A percentile compares a stretch with the other conserved stretches of the same genome.
Evolutionary conservation across 2,888 invertebrate genomes (phyloP).

Genomic region (Spicauda simplicius): DNA sequence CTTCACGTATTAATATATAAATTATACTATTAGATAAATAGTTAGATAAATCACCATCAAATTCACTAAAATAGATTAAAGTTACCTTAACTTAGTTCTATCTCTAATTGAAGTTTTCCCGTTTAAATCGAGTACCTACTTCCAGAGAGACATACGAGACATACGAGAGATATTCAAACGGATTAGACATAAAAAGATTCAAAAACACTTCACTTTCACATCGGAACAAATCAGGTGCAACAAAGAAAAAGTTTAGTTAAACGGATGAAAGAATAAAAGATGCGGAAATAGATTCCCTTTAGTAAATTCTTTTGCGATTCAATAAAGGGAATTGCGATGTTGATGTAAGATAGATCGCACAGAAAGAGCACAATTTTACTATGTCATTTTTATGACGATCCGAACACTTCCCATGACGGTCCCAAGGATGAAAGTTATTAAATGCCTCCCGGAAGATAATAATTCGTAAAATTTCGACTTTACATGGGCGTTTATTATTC

Average conservation of each 20-base stretch:
- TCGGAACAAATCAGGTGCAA: neutral
- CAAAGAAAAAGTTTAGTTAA: conserved; percentile 19
- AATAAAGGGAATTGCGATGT: too few relatives aligned
- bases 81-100: too few relatives aligned
- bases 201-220: neutral
- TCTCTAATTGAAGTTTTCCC: too few relatives aligned
- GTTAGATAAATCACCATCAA: too few relatives aligned
- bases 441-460: conserved; percentile 24
- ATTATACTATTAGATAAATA: too few relatives aligned
- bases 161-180: neutral
- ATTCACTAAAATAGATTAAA: too few relatives aligned
- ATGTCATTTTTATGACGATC: conserved; percentile 26
- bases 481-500: conserved; percentile 25
- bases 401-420: conserved; percentile 20
- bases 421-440: conserved; percentile 20
- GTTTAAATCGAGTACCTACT: too few relatives aligned
- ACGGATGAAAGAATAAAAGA: conserved; percentile 16
- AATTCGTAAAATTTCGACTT: conserved; percentile 33
- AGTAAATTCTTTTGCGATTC: conserved; percentile 15
- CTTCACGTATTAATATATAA: too few relatives aligned
- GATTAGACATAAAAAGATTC: neutral
- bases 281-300: conserved; percentile 20
- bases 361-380: conserved; percentile 30
- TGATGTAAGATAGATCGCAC: conserved; percentile 28
- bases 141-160: too few relatives aligned